Evolutionary conservation across 2,797 vertebrate species (phyloP).

Genomic region (Cossypha polioptera): DNA sequence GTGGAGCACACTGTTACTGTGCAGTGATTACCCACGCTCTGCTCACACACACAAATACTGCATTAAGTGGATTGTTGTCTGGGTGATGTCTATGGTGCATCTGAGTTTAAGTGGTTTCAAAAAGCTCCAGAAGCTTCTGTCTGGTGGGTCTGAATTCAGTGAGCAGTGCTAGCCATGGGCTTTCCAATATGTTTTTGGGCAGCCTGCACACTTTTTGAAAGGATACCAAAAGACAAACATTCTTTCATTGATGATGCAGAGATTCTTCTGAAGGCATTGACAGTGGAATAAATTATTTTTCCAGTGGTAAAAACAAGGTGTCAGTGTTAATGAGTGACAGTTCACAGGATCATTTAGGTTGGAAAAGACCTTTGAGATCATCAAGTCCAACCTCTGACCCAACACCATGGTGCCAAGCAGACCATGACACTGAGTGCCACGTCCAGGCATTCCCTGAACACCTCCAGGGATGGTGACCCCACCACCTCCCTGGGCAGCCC

Average conservation of each 20-base stretch:
- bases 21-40: background rate
- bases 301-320: background rate
- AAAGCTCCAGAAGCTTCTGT: background rate
- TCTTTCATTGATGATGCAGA: background rate
- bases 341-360: background rate
- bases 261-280: background rate
- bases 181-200: background rate
- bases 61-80: background rate
- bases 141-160: background rate
- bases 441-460: background rate
- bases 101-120: background rate
- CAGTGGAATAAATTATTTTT: background rate
- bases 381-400: background rate
- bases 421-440: background rate
- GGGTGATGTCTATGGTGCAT: background rate
- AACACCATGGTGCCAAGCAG: fast-evolving
- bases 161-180: background rate
- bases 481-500: background rate
- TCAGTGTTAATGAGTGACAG: background rate
- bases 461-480: background rate
- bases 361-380: background rate
- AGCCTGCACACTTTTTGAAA: fast-evolving
- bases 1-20: background rate
- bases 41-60: background rate
- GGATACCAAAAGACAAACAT: background rate